Evolutionary conservation across 2,113 vertebrate species (phyloP).

Genomic region (Furnarius figulus): DNA sequence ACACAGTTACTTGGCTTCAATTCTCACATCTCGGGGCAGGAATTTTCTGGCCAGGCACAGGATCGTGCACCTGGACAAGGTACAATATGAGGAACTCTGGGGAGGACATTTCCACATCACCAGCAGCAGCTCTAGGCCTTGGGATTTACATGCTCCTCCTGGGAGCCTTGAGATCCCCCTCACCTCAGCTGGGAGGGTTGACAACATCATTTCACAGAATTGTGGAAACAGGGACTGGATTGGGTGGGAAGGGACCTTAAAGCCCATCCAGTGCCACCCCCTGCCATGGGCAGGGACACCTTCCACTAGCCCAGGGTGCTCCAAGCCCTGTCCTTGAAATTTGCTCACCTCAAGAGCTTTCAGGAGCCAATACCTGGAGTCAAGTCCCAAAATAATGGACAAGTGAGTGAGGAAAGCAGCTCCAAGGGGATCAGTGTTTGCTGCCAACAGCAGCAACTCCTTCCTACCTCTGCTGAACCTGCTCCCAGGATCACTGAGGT

Average conservation of each 20-base stretch:
- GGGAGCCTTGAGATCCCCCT: background rate
- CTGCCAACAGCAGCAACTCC: background rate
- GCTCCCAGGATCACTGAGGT: background rate
- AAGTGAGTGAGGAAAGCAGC: background rate
- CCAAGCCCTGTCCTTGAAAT: background rate
- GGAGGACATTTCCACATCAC: background rate
- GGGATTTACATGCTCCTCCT: background rate
- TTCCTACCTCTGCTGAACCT: background rate
- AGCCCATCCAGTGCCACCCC: background rate
- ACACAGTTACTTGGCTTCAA: background rate
- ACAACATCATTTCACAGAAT: background rate
- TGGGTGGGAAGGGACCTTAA: background rate
- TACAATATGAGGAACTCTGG: rapidly evolving
- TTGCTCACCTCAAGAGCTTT: background rate
- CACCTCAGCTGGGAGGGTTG: background rate
- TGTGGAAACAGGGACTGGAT: background rate
- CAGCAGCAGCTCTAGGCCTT: background rate
- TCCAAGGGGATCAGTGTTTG: background rate
- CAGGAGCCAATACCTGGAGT: background rate
- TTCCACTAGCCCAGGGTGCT: background rate
- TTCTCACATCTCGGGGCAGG: background rate
- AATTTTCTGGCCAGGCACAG: background rate
- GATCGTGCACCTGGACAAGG: background rate
- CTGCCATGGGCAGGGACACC: background rate
- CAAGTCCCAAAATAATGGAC: background rate